These are phyloP conservation scores for Tychaedon coryphoeus DNA, from an alignment of 2,113 vertebrate species.

Conservation along the genomic window DNA sequence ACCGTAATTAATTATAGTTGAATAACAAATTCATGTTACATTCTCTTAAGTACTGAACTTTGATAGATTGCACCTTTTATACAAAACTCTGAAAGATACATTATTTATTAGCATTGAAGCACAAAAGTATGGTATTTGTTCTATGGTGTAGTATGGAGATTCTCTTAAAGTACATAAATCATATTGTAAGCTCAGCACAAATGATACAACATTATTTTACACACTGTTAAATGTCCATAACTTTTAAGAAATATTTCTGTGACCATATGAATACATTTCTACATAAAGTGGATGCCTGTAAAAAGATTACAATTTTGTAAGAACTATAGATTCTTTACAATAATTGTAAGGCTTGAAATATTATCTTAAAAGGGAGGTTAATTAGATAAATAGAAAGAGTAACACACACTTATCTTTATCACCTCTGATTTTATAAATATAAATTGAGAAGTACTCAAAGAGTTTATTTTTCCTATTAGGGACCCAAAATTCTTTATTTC, in stretches of 20 bases:
- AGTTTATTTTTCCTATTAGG: not conserved
- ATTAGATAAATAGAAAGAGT: not conserved
- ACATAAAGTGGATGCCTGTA: not conserved
- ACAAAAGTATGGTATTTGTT: not conserved
- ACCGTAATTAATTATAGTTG: not conserved
- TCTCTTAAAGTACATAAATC: not conserved
- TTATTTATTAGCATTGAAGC: not conserved
- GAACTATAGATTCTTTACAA: not conserved
- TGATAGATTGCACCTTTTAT: not conserved
- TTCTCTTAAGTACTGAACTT: not conserved
- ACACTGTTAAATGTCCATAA: not conserved
- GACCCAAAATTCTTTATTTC: not conserved
- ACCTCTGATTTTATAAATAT: not conserved
- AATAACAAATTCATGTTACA: not conserved
- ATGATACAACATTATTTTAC: not conserved
- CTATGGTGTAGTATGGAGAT: not conserved
- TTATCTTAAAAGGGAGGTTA: not conserved
- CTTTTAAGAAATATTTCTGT: not conserved
- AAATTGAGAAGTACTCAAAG: not conserved
- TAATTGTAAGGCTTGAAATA: not conserved
- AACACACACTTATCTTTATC: not conserved
- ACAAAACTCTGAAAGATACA: not conserved
- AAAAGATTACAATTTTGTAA: not conserved
- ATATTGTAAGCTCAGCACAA: not conserved
- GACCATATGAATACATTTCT: not conserved